Conservation (phyloP, 2,888 invertebrate species). For the Campopleginae sp. region DNA sequence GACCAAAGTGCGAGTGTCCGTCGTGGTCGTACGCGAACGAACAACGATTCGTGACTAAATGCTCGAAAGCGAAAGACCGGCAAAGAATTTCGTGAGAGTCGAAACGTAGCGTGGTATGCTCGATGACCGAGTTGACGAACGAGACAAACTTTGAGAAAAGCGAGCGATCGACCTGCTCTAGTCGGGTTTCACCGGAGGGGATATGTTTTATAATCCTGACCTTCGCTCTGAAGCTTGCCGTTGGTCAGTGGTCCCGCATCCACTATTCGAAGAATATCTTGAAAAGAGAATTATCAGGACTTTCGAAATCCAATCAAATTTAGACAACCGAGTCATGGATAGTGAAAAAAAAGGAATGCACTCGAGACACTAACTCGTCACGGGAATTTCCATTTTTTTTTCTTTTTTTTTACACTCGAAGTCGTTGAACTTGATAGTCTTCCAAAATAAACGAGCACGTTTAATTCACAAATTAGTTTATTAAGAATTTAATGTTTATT, state of each 20-base stretch:
- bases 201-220: conserved; percentile 63
- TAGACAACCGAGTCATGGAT: conserved; percentile 14
- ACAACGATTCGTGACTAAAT: conserved; percentile 71
- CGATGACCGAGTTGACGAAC: conserved; percentile 40
- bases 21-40: conserved; percentile 60
- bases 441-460: not conserved
- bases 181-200: conserved; percentile 62
- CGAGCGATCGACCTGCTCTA: conserved; percentile 39
- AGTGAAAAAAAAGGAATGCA: not conserved
- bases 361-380: not conserved
- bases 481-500: not conserved
- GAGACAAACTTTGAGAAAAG: conserved; percentile 44
- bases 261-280: not conserved
- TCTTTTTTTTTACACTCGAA: no score
- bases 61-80: conserved; percentile 66
- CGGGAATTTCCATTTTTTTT: not conserved
- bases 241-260: conserved; percentile 51
- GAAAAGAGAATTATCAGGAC: not conserved
- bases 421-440: not conserved
- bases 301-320: not conserved
- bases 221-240: conserved; percentile 59
- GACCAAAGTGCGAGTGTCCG: conserved; percentile 32
- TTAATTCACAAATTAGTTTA: not conserved
- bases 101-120: conserved; percentile 43
- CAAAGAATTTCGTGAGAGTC: conserved; percentile 65